A percentile compares a stretch with the other conserved stretches of the same genome.
These are phyloP conservation scores for Hydra vulgaris DNA, from an alignment of 30 jellyfish, hydroid and myxozoan species.

Conservation along the genomic window DNA sequence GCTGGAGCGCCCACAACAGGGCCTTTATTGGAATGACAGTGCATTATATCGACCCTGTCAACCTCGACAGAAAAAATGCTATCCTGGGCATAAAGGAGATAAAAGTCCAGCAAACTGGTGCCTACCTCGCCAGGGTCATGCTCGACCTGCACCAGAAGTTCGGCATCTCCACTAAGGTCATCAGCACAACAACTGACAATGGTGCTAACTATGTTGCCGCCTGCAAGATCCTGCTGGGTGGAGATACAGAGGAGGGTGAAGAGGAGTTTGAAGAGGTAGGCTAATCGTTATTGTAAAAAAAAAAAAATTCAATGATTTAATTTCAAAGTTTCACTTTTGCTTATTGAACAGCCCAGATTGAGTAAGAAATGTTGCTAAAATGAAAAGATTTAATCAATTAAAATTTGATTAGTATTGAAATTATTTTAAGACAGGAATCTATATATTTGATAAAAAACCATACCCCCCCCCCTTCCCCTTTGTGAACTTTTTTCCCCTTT, in stretches of 20 bases:
- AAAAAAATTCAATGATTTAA: not conserved
- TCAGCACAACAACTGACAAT: constrained; percentile 14
- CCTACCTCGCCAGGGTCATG: constrained; percentile 2
- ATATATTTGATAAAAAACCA: not conserved
- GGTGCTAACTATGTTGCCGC: constrained; percentile 16
- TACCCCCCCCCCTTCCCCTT: not conserved
- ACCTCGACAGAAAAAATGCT: constrained; percentile 10
- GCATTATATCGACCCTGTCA: constrained; percentile 13
- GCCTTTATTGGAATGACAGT: constrained; percentile 17
- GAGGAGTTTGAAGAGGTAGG: not conserved
- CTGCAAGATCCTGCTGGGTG: constrained; percentile 1
- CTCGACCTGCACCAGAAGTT: constrained; percentile 14
- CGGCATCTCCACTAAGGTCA: constrained; percentile 9
- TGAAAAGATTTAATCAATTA: not conserved
- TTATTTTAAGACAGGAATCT: not conserved
- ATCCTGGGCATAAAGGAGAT: not conserved
- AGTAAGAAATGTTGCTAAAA: not conserved
- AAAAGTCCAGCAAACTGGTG: constrained; percentile 16
- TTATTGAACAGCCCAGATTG: not conserved
- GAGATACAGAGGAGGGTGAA: not conserved
- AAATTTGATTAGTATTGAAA: not conserved
- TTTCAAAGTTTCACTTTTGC: not conserved
- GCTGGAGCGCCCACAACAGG: constrained; percentile 18
- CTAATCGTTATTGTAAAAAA: not conserved
- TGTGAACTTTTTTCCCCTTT: not conserved